Evolutionary conservation across 1,140 invertebrate species (phyloP).

Genomic region (Cotesia glomerata): DNA sequence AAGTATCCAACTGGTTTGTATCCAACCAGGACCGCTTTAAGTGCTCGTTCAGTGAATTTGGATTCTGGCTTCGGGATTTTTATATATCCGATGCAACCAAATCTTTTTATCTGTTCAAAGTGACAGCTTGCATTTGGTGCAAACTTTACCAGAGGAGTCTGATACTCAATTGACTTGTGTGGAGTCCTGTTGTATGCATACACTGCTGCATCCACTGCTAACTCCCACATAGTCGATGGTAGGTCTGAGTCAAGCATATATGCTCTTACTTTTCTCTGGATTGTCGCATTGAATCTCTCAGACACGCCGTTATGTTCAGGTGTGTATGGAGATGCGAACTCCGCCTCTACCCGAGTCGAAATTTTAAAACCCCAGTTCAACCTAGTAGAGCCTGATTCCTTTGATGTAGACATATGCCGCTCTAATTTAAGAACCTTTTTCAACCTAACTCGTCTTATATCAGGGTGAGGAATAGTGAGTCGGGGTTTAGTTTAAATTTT

Average conservation of each 20-base stretch:
- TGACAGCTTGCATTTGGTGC: constrained; percentile 8
- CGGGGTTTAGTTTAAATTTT: too few relatives aligned
- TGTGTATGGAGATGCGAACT: constrained; percentile 37
- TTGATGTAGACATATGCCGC: too few relatives aligned
- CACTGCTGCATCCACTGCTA: constrained; percentile 43
- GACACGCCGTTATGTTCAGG: constrained; percentile 51
- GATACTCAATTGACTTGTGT: constrained; percentile 32
- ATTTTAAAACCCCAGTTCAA: too few relatives aligned
- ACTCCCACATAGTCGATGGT: constrained; percentile 47
- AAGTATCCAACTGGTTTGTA: background rate
- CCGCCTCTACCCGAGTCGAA: too few relatives aligned
- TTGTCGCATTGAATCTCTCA: constrained; percentile 50
- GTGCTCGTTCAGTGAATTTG: background rate
- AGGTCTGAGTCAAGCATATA: constrained; percentile 44
- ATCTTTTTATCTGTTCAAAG: constrained; percentile 16
- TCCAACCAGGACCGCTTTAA: background rate
- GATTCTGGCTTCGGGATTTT: constrained; percentile 16
- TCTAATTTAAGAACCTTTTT: too few relatives aligned
- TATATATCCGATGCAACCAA: constrained; percentile 19
- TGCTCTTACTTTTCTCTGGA: constrained; percentile 40
- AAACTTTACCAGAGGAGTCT: background rate
- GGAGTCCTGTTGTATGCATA: too few relatives aligned
- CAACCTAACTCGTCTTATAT: too few relatives aligned
- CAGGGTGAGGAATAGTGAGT: too few relatives aligned
- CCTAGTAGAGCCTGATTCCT: too few relatives aligned